These are phyloP conservation scores for Fringilla coelebs DNA, from an alignment of 2,797 vertebrate species.

Conservation along the genomic window DNA sequence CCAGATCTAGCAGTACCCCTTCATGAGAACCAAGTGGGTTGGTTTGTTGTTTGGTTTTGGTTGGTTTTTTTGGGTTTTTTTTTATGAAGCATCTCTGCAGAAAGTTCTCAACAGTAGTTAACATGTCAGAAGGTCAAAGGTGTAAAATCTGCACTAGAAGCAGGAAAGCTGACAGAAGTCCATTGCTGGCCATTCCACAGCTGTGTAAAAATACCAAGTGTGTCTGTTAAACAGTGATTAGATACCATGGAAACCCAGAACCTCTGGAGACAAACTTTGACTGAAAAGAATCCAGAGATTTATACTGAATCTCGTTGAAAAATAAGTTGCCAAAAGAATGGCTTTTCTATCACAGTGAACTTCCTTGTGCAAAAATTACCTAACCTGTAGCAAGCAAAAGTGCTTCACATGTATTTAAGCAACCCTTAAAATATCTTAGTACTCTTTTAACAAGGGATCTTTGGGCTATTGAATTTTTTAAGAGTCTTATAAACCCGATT, in stretches of 20 bases:
- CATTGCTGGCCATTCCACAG: not conserved
- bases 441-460: not conserved
- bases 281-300: not conserved
- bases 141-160: not conserved
- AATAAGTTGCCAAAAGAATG: not conserved
- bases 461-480: not conserved
- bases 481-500: not conserved
- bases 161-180: not conserved
- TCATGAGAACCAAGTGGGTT: not conserved
- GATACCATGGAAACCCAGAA: constrained; percentile 37
- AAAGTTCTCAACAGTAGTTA: not conserved
- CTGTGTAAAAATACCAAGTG: constrained; percentile 20
- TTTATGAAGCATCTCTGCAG: not conserved
- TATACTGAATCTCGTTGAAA: not conserved
- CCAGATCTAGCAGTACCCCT: not conserved
- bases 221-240: constrained; percentile 29
- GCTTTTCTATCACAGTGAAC: not conserved
- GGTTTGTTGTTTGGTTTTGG: not conserved
- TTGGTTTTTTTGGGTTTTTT: not conserved
- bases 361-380: not conserved
- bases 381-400: not conserved
- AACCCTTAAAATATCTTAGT: not conserved
- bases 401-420: not conserved
- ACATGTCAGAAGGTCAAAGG: not conserved
- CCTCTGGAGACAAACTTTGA: constrained; percentile 11